Base-by-base conservation (phyloP, 2,797 vertebrate species). In the Muraenolepis orangiensis region DNA sequence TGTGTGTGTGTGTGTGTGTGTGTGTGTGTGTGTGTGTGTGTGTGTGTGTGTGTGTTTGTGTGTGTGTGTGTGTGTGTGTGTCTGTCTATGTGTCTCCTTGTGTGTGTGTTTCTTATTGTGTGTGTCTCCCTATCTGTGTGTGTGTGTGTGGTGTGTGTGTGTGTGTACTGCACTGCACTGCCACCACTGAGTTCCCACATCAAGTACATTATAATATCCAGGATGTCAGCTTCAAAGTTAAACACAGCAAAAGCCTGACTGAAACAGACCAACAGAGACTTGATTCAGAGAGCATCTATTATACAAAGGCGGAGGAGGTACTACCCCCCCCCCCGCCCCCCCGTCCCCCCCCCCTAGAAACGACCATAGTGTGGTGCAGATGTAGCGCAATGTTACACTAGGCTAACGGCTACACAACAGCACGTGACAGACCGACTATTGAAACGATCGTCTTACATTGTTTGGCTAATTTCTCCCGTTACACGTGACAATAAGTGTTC, bases 381-480 rank as follows among this genome's bases (percentile, higher is more conserved):
- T 26, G 13, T n/a, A 4, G 57, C 26, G n/a, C 26, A 23, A 34
- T 26, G 57, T 64, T 64, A 26, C 57, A 64, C 18, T n/a, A 57
- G 23, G 51, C 5, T 26, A 23, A 64, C 57, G 8, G 23, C 57
- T 64, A 12, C 13, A 64, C 26, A 11, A 6, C n/a, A 1, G 23
- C 57, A 13, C 12, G 57, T 26, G 23, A 64, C n/a, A 23, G 20
- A 57, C 51, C 23, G 20, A 23, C n/a, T 64, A 64, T 64, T 64
- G 23, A 12, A n/a, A 26, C 26, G 12, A 64, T 64, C 10, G 23
- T 26, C 57, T 64, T 26, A 12, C 57, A 26, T 26, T 64, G 29
- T 71, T 18, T 70, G 20, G 20, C 5, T 66, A 12, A 76, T 76
- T 72, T 66, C 57, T 66, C 61, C 13, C 30, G 28, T 42, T 23